Percentiles rank a stretch among this genome's conserved stretches.
phyloP scores from a whole-genome alignment of 2,113 vertebrate species.

The Aix galericulata region DNA sequence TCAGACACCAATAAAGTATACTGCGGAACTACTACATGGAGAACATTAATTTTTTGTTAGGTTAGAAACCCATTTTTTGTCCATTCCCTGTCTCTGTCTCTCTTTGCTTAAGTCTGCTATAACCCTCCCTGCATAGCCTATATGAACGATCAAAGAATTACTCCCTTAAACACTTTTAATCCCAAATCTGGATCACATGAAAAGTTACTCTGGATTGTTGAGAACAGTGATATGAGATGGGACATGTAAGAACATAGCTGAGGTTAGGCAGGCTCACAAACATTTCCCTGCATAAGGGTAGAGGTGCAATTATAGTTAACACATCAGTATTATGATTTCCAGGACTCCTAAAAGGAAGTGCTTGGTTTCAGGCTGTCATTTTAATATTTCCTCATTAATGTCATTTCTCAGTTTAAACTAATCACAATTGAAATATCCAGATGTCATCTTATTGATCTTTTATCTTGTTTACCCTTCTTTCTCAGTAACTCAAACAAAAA shows the following conservation, averaged over 20 bases:
- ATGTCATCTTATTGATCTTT: not conserved
- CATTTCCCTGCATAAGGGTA: not conserved
- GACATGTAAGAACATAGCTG: not conserved
- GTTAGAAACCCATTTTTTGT: not conserved
- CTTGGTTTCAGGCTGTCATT: not conserved
- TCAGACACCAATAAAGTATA: conserved; percentile 5
- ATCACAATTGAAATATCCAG: not conserved
- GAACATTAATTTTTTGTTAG: not conserved
- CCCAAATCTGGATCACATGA: not conserved
- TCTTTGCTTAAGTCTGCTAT: not conserved
- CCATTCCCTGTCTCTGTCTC: not conserved
- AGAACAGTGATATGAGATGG: not conserved
- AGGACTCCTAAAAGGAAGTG: not conserved
- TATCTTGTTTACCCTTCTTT: not conserved
- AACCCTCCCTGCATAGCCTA: not conserved
- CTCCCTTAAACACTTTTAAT: not conserved
- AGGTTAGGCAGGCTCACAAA: not conserved
- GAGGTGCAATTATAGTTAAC: not conserved
- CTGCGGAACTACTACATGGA: not conserved
- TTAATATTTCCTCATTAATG: not conserved
- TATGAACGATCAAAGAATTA: not conserved
- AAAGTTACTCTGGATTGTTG: not conserved
- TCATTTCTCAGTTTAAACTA: not conserved
- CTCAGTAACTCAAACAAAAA: not conserved
- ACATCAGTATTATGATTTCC: not conserved